A percentile compares a stretch with the other conserved stretches of the same genome.
Evolutionary conservation across 2,888 invertebrate genomes (phyloP).

Genomic region (Teinopalpus imperialis): DNA sequence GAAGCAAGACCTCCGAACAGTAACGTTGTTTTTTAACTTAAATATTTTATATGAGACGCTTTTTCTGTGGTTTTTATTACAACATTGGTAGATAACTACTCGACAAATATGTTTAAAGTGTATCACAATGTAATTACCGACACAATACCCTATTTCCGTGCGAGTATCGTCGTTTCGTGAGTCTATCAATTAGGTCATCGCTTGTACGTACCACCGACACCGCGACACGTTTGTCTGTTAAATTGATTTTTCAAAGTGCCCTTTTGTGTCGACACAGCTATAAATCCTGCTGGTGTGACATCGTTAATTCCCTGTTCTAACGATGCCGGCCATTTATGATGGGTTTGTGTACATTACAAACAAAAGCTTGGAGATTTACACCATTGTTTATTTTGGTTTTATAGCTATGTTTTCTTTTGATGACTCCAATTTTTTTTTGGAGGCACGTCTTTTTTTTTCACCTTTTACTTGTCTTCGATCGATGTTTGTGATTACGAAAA

Average conservation of each 20-base stretch:
- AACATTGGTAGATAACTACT: too few relatives aligned
- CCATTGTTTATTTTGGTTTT: conserved; percentile 1
- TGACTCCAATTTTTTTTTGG: too few relatives aligned
- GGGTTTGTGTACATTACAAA: conserved; percentile 3
- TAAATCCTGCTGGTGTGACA: conserved; percentile 12
- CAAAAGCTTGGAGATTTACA: conserved; percentile 10
- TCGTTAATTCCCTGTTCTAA: conserved; percentile 13
- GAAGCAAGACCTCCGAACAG: too few relatives aligned
- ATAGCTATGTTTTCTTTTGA: too few relatives aligned
- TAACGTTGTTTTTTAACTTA: too few relatives aligned
- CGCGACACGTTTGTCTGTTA: conserved; percentile 2
- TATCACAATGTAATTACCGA: conserved; percentile 1
- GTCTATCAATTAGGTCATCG: conserved; percentile 27
- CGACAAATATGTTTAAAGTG: too few relatives aligned
- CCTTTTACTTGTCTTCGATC: too few relatives aligned
- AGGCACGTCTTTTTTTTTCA: too few relatives aligned
- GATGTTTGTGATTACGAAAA: too few relatives aligned
- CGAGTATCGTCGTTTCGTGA: conserved; percentile 7
- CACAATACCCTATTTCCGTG: not conserved
- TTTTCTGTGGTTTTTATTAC: too few relatives aligned
- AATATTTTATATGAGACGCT: too few relatives aligned
- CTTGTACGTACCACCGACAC: not conserved
- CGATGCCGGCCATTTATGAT: conserved; percentile 4
- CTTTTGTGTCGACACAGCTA: conserved; percentile 1
- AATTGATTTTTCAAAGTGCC: conserved; percentile 18